Evolutionary conservation across 2,113 vertebrate genomes (phyloP), one percentile per base, ranked within the genome.

Genomic region (Columba janthina): DNA sequence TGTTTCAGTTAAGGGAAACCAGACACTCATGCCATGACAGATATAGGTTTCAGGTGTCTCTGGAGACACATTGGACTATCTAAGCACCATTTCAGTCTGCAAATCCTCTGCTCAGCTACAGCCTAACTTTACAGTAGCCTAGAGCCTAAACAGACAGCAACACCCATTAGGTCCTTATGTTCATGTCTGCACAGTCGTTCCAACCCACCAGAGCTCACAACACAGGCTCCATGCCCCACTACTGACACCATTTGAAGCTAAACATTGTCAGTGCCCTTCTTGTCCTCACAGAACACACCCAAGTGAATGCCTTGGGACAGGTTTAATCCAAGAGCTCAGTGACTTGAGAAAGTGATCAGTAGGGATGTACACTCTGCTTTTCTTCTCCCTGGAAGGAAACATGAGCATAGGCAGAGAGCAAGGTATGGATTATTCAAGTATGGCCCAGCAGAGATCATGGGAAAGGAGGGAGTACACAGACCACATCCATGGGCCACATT

Each of bases 11-110:
- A 4, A 2, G 2, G 18, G 29, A 74, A 85, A 78, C 4, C 7
- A 60, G 28, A 73, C 5, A 69, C 8, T 5, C 0, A 0, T 51
- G 3, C 15, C 8, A n/a, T 3, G 11, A 20, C 65, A 74, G 26
- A 29, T 42, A 58, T 0, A 53, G 8, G 15, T 70, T 86, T 85
- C 65, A 66, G 26, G 25, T 76, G 20, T 85, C 69, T 32, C 48
- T 64, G 34, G 40, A 76, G 46, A 58, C 10, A 38, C 0, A 1
- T 2, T 60, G 36, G 15, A 69, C 53, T 50, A 11, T 17, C 25
- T 77, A 40, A 62, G 10, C 16, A 50, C 10, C 7, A 18, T 19
- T 88, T 74, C 32, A 85, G 14, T 51, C 25, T 44, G 72, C 44
- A 79, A 85, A 20, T 22, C 6, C 10, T 51, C 76, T 80, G 16